Evolutionary conservation across 2,888 invertebrate species (phyloP).

Genomic region (Strigamia crassipes): DNA sequence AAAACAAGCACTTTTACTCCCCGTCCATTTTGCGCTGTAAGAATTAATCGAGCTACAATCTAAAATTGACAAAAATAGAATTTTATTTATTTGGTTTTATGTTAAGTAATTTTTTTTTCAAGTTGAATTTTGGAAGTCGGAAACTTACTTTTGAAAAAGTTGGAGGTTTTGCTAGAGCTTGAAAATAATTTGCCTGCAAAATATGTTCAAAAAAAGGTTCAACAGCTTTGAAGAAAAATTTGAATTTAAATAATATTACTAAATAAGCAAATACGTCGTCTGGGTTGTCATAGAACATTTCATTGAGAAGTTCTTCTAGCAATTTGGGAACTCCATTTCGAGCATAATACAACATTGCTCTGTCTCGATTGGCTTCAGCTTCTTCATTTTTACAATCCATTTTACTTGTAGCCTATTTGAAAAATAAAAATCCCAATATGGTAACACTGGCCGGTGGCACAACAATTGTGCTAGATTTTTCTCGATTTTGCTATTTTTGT

Average conservation of each 20-base stretch:
- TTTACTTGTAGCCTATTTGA: not conserved
- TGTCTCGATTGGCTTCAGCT: not conserved
- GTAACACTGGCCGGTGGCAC: too few relatives aligned
- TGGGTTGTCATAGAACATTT: slow-evolving; percentile 38
- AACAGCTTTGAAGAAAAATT: not conserved
- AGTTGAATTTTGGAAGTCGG: not conserved
- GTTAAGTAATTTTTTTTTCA: not conserved
- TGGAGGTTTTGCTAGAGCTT: not conserved
- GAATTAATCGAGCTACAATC: not conserved
- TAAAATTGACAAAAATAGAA: not conserved
- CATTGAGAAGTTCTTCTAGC: slow-evolving; percentile 11
- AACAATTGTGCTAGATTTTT: too few relatives aligned
- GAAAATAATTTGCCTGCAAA: not conserved
- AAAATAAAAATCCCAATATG: not conserved
- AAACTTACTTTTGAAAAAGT: not conserved
- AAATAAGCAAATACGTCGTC: slow-evolving; percentile 25
- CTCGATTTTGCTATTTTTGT: too few relatives aligned
- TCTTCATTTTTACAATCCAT: not conserved
- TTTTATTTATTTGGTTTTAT: not conserved
- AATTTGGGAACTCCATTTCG: slow-evolving; percentile 29
- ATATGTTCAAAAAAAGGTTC: not conserved
- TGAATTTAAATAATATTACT: not conserved
- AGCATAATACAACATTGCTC: not conserved
- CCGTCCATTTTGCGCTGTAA: not conserved
- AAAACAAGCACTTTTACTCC: not conserved